Base-by-base conservation (phyloP, 1,140 invertebrate species). In the Drosophila biarmipes region DNA sequence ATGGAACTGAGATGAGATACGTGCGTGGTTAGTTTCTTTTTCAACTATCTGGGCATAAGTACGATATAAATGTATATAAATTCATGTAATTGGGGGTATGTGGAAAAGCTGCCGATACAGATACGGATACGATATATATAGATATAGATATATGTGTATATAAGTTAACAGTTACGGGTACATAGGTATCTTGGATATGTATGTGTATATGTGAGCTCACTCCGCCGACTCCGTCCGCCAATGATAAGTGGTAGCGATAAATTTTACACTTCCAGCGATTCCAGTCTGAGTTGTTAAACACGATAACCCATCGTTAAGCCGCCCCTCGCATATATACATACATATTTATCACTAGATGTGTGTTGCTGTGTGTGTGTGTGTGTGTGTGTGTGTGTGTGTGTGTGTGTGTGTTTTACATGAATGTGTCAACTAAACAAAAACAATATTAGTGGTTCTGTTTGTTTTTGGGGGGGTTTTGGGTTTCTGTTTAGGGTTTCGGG, bases 21-120 rank as follows among this genome's bases (percentile, higher is more conserved):
- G 82, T 86, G 82, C 82, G 46, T 78, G 78, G 84, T 86, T 86
- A 84, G 80, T 82, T 46, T 80, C 63, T 82, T 46, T 80, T 67
- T 78, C 59, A 63, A 78, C 69, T 73, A 71, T 53, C n/a, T n/a
- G 57, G 62, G 55, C 78, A 81, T 74, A 84, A 77, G 51, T 69
- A 85, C 74, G 73, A 76, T 80, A 85, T 73, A 35, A 55, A 52
- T 78, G 58, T 76, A 56, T 73, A 57, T 73, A 71, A 64, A 64
- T 75, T 40, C 57, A 53, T 80, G 43, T 73, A 45, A 45, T n/a
- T 35, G 37, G 53, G 69, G 64, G 66, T 73, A 73, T 75, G 62
- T 66, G 59, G 27, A 73, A 66, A 73, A 75, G 73, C 73, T 75
- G 69, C 59, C 63, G 54, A 56, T 76, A 75, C 73, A 61, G 24